phyloP scores from a whole-genome alignment of 2,888 invertebrate species.

The Nemotelus nigrinus region DNA sequence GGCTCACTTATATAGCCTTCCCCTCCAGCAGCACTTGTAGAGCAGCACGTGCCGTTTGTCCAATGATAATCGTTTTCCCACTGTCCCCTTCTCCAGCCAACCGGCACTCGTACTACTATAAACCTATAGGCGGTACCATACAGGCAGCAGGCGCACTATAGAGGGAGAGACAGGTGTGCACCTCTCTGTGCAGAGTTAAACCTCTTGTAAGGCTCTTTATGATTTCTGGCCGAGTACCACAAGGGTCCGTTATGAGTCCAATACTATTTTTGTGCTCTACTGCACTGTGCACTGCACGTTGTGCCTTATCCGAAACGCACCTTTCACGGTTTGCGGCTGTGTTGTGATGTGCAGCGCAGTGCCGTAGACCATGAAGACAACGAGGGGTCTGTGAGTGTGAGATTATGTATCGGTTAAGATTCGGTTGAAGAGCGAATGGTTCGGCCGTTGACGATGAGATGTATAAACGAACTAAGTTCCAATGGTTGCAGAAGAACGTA shows the following conservation, averaged over 20 bases:
- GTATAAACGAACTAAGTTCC: background rate
- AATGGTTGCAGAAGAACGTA: background rate
- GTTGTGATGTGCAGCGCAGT: background rate
- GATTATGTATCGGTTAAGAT: too few relatives aligned
- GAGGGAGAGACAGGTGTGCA: constrained; percentile 49
- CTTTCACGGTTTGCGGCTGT: background rate
- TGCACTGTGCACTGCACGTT: constrained; percentile 19
- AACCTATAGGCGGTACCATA: constrained; percentile 43
- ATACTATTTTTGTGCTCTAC: constrained; percentile 36
- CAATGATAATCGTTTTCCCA: constrained; percentile 52
- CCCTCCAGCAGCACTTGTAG: constrained; percentile 50
- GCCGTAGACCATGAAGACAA: constrained; percentile 11
- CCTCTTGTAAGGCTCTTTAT: constrained; percentile 31
- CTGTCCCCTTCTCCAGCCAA: constrained; percentile 47
- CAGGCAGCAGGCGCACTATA: constrained; percentile 41
- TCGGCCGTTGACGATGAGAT: background rate
- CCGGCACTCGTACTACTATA: constrained; percentile 12
- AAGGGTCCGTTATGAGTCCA: constrained; percentile 29
- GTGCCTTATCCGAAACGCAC: constrained; percentile 28
- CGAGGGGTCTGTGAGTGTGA: background rate
- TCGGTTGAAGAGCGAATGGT: too few relatives aligned
- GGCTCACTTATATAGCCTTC: constrained; percentile 56
- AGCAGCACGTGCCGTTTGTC: constrained; percentile 55
- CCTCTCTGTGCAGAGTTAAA: constrained; percentile 30
- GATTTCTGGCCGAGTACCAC: constrained; percentile 13